phyloP scores from a whole-genome alignment of 2,888 invertebrate species.

The Ennomos fuscantarius region DNA sequence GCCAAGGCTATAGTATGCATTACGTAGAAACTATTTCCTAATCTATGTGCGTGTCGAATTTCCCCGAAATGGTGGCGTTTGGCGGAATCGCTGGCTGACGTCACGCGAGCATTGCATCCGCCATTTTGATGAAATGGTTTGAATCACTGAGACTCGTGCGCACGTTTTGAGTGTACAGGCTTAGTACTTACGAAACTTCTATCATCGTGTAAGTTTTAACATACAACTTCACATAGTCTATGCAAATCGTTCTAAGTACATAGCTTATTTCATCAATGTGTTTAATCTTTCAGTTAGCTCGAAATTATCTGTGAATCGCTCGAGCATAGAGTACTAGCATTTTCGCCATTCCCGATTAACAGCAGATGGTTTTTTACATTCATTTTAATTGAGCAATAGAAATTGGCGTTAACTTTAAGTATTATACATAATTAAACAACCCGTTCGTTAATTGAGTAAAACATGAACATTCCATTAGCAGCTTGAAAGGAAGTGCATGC shows the following conservation, averaged over 20 bases:
- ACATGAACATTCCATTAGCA: too few species aligned
- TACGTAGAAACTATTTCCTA: constrained; percentile 19
- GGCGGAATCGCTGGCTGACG: constrained; percentile 49
- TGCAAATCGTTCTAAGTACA: not conserved
- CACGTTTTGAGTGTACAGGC: constrained; percentile 14
- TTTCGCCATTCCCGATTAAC: constrained; percentile 48
- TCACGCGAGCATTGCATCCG: constrained; percentile 61
- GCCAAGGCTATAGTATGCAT: constrained; percentile 23
- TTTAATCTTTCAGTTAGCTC: not conserved
- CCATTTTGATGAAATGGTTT: constrained; percentile 68
- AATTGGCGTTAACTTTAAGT: constrained; percentile 41
- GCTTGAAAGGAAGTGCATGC: too few species aligned
- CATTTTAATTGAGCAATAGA: constrained; percentile 51
- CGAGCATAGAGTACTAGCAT: constrained; percentile 58
- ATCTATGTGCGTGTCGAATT: constrained; percentile 51
- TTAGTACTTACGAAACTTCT: too few species aligned
- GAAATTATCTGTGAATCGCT: constrained; percentile 41
- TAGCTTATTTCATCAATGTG: not conserved
- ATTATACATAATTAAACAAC: constrained; percentile 30
- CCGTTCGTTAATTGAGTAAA: constrained; percentile 16
- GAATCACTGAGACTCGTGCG: constrained; percentile 41
- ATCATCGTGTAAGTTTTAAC: too few species aligned
- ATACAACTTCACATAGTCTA: too few species aligned
- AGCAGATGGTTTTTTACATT: constrained; percentile 49
- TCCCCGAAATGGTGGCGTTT: constrained; percentile 50